Evolutionary conservation across 2,797 vertebrate species (phyloP).

Genomic region (Acropternis orthonyx): DNA sequence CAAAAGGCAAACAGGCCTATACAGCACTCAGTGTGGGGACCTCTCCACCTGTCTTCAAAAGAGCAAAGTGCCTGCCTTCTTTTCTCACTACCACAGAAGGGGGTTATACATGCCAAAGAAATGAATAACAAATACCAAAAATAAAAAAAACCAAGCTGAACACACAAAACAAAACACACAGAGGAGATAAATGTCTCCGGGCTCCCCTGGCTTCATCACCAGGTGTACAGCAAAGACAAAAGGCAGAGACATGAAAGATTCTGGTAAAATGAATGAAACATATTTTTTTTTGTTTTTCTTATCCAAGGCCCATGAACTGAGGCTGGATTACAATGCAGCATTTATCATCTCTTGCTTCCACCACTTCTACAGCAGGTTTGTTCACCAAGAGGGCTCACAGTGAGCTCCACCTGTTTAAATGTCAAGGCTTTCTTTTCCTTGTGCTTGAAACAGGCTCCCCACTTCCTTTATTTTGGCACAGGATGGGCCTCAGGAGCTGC

Average conservation of each 20-base stretch:
- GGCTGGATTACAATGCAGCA: background rate
- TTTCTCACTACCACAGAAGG: background rate
- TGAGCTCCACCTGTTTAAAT: conserved; percentile 19
- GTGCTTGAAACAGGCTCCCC: background rate
- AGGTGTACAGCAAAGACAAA: conserved; percentile 48
- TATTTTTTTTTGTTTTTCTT: background rate
- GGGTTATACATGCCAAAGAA: background rate
- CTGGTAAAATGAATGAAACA: background rate
- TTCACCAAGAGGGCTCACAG: conserved; percentile 23
- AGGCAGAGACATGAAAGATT: conserved; percentile 12
- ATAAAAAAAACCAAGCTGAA: background rate
- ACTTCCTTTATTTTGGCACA: background rate
- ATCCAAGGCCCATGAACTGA: background rate
- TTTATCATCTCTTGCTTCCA: conserved; percentile 35
- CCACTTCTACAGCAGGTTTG: conserved; percentile 9
- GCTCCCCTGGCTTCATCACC: conserved; percentile 19
- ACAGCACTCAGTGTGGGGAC: background rate
- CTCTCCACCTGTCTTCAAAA: conserved; percentile 8
- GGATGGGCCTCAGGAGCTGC: background rate
- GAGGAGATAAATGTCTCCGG: background rate
- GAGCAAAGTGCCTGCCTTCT: background rate
- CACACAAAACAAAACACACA: background rate
- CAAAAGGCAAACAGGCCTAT: background rate
- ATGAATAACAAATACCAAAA: conserved; percentile 31
- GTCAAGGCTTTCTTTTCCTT: background rate